These are phyloP conservation scores for Oxyura jamaicensis DNA, from an alignment of 2,113 vertebrate genomes.

Conservation along the genomic window DNA sequence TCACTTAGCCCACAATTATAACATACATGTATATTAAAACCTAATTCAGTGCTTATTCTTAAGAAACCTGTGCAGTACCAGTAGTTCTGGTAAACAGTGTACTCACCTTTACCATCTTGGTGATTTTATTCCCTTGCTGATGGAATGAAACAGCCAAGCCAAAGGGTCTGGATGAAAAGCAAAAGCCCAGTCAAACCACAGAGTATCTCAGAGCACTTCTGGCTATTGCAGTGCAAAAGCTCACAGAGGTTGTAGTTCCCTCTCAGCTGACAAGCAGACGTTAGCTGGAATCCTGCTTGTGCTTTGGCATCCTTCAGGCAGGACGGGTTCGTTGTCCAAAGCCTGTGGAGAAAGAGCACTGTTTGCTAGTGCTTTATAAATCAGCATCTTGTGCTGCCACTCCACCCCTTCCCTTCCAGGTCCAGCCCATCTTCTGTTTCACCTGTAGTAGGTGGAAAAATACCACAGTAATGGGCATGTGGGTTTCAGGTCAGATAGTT, in stretches of 20 bases:
- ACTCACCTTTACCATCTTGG: constrained; percentile 71
- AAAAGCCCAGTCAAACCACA: background rate
- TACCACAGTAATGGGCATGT: constrained; percentile 69
- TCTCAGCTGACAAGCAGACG: constrained; percentile 14
- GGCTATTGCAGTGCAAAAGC: background rate
- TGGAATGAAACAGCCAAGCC: background rate
- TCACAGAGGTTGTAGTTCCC: constrained; percentile 16
- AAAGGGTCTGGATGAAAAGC: background rate
- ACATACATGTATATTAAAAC: background rate
- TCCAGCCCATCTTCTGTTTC: constrained; percentile 73
- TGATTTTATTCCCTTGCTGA: constrained; percentile 11
- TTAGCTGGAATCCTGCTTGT: constrained; percentile 66
- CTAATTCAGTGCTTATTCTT: background rate
- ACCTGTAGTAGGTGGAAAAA: constrained; percentile 73
- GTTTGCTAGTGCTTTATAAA: constrained; percentile 68
- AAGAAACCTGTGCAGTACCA: background rate
- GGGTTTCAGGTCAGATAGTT: constrained; percentile 75
- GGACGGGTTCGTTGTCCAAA: constrained; percentile 39
- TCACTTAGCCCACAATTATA: background rate
- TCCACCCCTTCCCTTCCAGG: constrained; percentile 64
- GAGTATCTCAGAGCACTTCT: background rate
- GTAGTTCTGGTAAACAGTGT: background rate
- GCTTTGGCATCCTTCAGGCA: constrained; percentile 66
- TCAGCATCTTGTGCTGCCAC: constrained; percentile 58
- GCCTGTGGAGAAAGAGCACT: constrained; percentile 54